Conservation (phyloP, 2,888 invertebrate genomes). For the Eristalinus sepulchralis region DNA sequence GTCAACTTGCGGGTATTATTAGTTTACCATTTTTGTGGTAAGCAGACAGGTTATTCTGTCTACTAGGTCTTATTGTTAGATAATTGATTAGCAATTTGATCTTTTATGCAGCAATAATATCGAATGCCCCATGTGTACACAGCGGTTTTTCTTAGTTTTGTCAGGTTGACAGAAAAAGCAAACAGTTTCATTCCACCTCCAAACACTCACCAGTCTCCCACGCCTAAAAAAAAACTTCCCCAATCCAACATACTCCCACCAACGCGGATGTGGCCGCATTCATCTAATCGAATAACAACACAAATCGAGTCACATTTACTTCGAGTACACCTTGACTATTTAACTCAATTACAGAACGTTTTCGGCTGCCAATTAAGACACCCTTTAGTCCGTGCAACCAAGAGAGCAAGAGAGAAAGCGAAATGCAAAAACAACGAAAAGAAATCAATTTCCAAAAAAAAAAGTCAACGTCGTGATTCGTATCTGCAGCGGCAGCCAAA, state of each 20-base stretch:
- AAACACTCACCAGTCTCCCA: no score
- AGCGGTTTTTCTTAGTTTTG: no score
- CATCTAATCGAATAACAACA: neutral
- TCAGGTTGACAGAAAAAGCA: no score
- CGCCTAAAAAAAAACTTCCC: neutral
- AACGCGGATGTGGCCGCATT: neutral
- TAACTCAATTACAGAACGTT: neutral
- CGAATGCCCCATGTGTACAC: no score
- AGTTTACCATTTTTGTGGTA: no score
- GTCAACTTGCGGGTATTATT: no score
- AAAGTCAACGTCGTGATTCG: slow-evolving; percentile 28
- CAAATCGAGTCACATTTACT: neutral
- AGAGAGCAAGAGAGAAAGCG: neutral
- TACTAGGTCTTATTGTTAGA: no score
- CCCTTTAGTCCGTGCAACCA: neutral
- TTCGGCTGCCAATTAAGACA: neutral
- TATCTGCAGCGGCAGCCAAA: slow-evolving; percentile 37
- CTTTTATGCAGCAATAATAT: no score
- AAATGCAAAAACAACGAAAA: neutral
- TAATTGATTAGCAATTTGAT: no score
- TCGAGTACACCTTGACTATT: neutral
- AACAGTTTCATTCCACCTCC: no score
- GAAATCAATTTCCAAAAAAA: slow-evolving; percentile 42
- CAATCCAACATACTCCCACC: neutral
- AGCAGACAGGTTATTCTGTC: no score